These are phyloP conservation scores for Corydoras maculifer DNA, from an alignment of 2,113 vertebrate species.

Conservation along the genomic window DNA sequence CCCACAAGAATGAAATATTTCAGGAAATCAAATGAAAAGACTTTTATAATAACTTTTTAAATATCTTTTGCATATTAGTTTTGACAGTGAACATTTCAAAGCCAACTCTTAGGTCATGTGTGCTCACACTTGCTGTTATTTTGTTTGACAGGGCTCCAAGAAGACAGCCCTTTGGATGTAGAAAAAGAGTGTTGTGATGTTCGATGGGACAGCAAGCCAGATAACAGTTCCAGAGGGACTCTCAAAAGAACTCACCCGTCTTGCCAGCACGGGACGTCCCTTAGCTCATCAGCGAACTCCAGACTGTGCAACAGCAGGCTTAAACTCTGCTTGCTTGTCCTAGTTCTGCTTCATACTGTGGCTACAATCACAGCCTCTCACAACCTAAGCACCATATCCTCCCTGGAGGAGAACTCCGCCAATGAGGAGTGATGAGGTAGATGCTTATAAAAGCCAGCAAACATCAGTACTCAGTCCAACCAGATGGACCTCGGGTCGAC, in stretches of 20 bases:
- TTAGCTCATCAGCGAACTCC: conserved; percentile 83
- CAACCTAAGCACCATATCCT: conserved; percentile 76
- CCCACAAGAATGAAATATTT: too few species aligned
- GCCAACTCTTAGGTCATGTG: too few species aligned
- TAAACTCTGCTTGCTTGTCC: conserved; percentile 91
- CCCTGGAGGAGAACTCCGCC: conserved; percentile 83
- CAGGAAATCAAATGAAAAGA: too few species aligned
- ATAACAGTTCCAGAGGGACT: conserved; percentile 75
- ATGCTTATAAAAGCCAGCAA: conserved; percentile 32
- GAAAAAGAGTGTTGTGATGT: conserved; percentile 95
- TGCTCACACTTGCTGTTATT: neutral
- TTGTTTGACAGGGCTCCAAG: conserved; percentile 78
- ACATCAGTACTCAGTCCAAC: conserved; percentile 17
- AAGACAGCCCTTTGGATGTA: conserved; percentile 82
- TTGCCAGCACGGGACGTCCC: conserved; percentile 83
- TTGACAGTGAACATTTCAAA: too few species aligned
- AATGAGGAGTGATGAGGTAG: conserved; percentile 77
- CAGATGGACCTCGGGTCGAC: neutral
- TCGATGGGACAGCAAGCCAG: conserved; percentile 79
- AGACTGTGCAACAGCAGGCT: conserved; percentile 94
- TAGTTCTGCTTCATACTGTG: conserved; percentile 93
- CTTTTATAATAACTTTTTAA: too few species aligned
- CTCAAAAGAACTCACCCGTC: conserved; percentile 79
- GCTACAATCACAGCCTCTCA: conserved; percentile 90
- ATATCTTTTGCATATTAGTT: too few species aligned